phyloP scores from a whole-genome alignment of 1,140 invertebrate genomes.

The Drosophila persimilis region DNA sequence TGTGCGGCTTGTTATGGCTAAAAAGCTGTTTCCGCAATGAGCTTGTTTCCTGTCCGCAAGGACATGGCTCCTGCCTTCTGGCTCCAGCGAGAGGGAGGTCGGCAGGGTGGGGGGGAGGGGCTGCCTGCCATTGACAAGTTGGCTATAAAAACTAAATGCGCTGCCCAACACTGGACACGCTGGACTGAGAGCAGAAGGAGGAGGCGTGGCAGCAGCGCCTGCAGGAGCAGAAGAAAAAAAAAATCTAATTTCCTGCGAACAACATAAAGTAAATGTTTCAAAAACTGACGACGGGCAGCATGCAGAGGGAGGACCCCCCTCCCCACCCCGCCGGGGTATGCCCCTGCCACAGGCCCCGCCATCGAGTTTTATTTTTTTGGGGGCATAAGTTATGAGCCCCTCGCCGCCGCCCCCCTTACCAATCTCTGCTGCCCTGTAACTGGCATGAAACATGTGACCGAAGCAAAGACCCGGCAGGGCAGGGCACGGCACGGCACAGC shows the following conservation, averaged over 20 bases:
- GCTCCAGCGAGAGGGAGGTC: background rate
- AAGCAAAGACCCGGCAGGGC: conserved; percentile 41
- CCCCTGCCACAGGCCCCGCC: conserved; percentile 35
- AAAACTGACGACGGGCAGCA: conserved; percentile 55
- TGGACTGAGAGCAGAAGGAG: conserved; percentile 2
- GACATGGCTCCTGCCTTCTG: conserved; percentile 48
- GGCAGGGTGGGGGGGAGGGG: too few species aligned
- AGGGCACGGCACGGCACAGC: background rate
- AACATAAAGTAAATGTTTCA: conserved; percentile 81
- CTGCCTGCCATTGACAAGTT: conserved; percentile 75
- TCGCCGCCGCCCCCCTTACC: background rate
- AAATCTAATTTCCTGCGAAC: conserved; percentile 81
- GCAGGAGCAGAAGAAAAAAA: conserved; percentile 39
- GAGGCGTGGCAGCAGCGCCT: conserved; percentile 35
- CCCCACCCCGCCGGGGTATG: background rate
- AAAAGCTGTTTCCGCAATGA: conserved; percentile 81
- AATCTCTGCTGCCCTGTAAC: conserved; percentile 47
- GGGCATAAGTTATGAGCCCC: conserved; percentile 72
- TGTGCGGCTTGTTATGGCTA: conserved; percentile 71
- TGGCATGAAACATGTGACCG: conserved; percentile 79
- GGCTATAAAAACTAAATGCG: conserved; percentile 69
- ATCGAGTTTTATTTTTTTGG: conserved; percentile 58
- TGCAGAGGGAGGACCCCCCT: too few species aligned
- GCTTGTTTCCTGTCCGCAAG: conserved; percentile 79
- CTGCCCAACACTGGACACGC: conserved; percentile 56